phyloP scores from a whole-genome alignment of 2,888 invertebrate genomes.

The Aelia acuminata region DNA sequence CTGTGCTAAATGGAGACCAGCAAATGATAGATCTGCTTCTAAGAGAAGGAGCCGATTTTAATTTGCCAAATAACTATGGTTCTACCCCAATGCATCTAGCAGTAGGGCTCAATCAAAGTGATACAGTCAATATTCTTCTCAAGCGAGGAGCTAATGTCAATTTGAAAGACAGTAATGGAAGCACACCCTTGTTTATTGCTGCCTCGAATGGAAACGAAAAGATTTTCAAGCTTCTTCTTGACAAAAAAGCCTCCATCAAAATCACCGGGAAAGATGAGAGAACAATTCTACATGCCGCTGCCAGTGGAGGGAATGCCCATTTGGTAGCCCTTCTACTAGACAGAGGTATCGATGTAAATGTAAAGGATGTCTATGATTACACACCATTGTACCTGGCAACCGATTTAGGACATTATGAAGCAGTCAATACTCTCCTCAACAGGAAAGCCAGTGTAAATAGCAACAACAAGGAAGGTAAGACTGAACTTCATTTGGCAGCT shows the following conservation, averaged over 20 bases:
- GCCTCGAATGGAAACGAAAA: neutral
- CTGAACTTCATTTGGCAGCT: slow-evolving; percentile 41
- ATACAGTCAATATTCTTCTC: neutral
- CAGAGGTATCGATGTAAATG: slow-evolving; percentile 40
- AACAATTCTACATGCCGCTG: neutral
- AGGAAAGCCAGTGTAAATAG: neutral
- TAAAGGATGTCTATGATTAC: slow-evolving; percentile 6
- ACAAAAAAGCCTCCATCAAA: neutral
- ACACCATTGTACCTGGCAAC: slow-evolving; percentile 51
- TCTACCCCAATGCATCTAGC: slow-evolving; percentile 50
- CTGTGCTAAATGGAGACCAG: slow-evolving; percentile 9
- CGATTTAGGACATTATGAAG: neutral
- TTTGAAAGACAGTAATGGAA: neutral
- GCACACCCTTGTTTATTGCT: neutral
- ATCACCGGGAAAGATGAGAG: neutral
- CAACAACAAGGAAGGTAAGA: slow-evolving; percentile 32
- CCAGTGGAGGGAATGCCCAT: neutral
- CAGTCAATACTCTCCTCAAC: slow-evolving; percentile 21
- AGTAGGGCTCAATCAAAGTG: neutral
- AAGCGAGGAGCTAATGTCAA: neutral
- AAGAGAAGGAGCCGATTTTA: slow-evolving; percentile 2
- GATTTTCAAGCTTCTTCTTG: neutral
- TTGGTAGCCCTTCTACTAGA: slow-evolving; percentile 44
- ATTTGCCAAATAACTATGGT: neutral
- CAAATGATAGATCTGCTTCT: slow-evolving; percentile 27